Conservation (phyloP, 2,797 vertebrate genomes). For the Argya squamiceps region DNA sequence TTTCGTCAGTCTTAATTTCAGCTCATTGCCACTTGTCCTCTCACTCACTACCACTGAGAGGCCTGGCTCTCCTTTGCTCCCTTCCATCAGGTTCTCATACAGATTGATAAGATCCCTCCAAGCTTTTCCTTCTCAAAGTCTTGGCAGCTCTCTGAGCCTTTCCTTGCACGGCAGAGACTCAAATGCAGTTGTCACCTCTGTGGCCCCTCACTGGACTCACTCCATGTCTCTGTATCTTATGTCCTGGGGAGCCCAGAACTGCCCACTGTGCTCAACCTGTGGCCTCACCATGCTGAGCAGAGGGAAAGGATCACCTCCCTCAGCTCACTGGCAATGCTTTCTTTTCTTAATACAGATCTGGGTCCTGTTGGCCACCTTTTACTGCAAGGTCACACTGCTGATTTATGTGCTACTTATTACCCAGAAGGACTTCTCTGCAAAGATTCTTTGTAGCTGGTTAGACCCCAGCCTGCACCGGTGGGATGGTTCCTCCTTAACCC, state of each 20-base stretch:
- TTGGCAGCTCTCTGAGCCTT: background rate
- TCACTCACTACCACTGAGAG: background rate
- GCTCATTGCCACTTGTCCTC: background rate
- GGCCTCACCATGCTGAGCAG: background rate
- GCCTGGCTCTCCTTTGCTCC: background rate
- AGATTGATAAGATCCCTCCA: background rate
- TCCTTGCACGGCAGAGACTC: background rate
- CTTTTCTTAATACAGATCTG: background rate
- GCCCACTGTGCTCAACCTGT: rapidly evolving
- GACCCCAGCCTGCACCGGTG: background rate
- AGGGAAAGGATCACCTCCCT: background rate
- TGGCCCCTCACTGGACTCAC: background rate
- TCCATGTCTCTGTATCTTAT: rapidly evolving
- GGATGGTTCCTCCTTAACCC: background rate
- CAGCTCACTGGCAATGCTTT: background rate
- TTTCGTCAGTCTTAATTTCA: background rate
- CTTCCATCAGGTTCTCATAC: background rate
- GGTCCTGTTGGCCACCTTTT: background rate
- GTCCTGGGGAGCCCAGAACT: background rate
- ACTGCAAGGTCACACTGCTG: background rate
- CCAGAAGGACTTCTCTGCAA: background rate
- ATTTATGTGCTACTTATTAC: background rate
- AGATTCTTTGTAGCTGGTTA: background rate
- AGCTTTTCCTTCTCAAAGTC: background rate
- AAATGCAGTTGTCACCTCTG: background rate